Evolutionary conservation across 2,888 invertebrate genomes (phyloP).

Genomic region (Phengaris alcon): DNA sequence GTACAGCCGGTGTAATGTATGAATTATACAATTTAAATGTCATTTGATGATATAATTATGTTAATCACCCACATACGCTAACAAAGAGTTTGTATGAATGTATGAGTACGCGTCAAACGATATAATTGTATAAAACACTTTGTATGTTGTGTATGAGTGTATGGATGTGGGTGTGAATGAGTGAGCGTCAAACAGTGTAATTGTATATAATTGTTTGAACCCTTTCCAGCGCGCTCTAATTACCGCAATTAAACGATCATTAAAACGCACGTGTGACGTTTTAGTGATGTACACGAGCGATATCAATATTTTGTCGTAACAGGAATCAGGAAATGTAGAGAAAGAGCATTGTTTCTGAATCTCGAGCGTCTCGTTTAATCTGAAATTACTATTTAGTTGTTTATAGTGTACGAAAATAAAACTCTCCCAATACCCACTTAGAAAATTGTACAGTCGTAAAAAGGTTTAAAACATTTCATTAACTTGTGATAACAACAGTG

Average conservation of each 20-base stretch:
- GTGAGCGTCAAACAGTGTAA: conserved; percentile 51
- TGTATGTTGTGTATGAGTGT: background rate
- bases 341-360: too few relatives aligned
- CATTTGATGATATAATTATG: conserved; percentile 33
- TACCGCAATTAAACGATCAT: conserved; percentile 77
- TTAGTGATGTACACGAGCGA: conserved; percentile 45
- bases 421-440: too few relatives aligned
- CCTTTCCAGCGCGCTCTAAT: conserved; percentile 73
- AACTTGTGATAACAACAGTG: too few relatives aligned
- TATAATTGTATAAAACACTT: background rate
- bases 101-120: conserved; percentile 3
- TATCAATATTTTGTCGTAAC: background rate
- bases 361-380: too few relatives aligned
- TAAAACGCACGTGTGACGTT: conserved; percentile 64
- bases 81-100: conserved; percentile 1
- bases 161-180: conserved; percentile 32
- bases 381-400: too few relatives aligned
- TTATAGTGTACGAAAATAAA: too few relatives aligned
- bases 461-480: too few relatives aligned
- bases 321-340: background rate
- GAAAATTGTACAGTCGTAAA: too few relatives aligned
- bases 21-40: conserved; percentile 38
- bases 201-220: conserved; percentile 61
- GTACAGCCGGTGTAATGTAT: background rate
- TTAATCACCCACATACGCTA: conserved; percentile 21